phyloP scores from a whole-genome alignment of 2,888 invertebrate species.

The Tryphoninae sp. region DNA sequence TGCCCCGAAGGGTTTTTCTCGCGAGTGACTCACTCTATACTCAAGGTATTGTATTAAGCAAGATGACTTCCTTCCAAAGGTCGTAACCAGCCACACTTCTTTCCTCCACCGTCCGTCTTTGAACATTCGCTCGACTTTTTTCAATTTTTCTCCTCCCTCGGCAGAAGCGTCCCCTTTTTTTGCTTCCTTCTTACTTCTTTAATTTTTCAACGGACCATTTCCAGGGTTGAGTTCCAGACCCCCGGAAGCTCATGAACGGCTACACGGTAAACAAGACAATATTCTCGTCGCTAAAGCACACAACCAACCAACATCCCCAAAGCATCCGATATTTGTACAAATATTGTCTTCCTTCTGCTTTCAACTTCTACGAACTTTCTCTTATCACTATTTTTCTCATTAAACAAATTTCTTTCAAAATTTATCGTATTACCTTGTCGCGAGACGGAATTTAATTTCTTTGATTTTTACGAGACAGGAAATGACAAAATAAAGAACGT shows the following conservation, averaged over 20 bases:
- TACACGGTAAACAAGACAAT: slow-evolving; percentile 40
- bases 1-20: background rate
- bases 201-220: slow-evolving; percentile 45
- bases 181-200: slow-evolving; percentile 7
- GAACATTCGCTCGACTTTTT: slow-evolving; percentile 13
- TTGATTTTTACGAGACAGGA: background rate
- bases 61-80: too few species aligned
- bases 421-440: slow-evolving; percentile 46
- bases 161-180: slow-evolving; percentile 5
- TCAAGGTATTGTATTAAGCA: too few species aligned
- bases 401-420: slow-evolving; percentile 44
- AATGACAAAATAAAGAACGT: background rate
- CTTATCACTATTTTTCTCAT: background rate
- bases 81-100: too few species aligned
- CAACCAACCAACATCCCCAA: background rate
- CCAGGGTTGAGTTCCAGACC: slow-evolving; percentile 18
- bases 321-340: background rate
- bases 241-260: background rate
- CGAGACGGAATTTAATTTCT: background rate
- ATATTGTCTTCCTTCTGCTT: background rate
- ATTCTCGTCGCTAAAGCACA: slow-evolving; percentile 6
- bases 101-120: background rate
- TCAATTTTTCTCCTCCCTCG: background rate
- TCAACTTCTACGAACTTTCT: too few species aligned
- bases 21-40: too few species aligned